A percentile compares a stretch with the other conserved stretches of the same genome.
Evolutionary conservation across 1,140 invertebrate genomes (phyloP).

Genomic region (Rhyzopertha dominica): DNA sequence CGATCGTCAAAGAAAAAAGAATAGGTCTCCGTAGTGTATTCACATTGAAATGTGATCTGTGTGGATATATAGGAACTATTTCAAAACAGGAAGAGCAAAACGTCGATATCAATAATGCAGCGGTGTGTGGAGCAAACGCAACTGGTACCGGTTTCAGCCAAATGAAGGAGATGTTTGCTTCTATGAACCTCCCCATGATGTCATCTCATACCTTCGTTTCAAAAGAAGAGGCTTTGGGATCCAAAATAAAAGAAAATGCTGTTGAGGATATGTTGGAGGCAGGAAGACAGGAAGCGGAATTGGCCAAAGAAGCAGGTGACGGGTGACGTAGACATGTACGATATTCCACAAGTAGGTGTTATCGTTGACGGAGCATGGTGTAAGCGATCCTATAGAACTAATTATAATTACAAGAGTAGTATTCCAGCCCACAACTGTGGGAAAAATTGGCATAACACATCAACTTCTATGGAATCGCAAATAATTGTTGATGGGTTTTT

Average conservation of each 20-base stretch:
- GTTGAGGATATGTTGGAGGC: conserved; percentile 17
- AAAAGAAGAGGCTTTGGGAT: not conserved
- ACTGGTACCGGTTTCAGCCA: too few relatives aligned
- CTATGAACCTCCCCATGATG: not conserved
- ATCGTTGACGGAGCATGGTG: conserved; percentile 29
- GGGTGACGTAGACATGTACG: conserved; percentile 19
- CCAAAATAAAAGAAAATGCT: conserved; percentile 11
- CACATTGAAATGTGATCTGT: not conserved
- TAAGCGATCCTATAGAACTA: conserved; percentile 28
- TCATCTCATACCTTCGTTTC: conserved; percentile 1
- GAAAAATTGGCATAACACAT: conserved; percentile 24
- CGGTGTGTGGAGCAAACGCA: not conserved
- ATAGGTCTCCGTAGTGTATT: too few relatives aligned
- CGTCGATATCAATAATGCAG: conserved; percentile 1
- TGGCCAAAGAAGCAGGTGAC: conserved; percentile 20
- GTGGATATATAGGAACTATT: not conserved
- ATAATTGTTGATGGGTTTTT: conserved; percentile 40
- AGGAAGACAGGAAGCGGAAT: conserved; percentile 19
- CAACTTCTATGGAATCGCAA: conserved; percentile 40
- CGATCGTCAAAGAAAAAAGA: too few relatives aligned
- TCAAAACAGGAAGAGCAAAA: not conserved
- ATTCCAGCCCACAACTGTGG: conserved; percentile 15
- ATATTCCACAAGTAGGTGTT: conserved; percentile 28
- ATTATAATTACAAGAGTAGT: too few relatives aligned
- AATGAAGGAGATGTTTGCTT: not conserved